These are phyloP conservation scores for Hyposmocoma kahamanoa DNA, from an alignment of 1,140 invertebrate species.

Conservation along the genomic window DNA sequence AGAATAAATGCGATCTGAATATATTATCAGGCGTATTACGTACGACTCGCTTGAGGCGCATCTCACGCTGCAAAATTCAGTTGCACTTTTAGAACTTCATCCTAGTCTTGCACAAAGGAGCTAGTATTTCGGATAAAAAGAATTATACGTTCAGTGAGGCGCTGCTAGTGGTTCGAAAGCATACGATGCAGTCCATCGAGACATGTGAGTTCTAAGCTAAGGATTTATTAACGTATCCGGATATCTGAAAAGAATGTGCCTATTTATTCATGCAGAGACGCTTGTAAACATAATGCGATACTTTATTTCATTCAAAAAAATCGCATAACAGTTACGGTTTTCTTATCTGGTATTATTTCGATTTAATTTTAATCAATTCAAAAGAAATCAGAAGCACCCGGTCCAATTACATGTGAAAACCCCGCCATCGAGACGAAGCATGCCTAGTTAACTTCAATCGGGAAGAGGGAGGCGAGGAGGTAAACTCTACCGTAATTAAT, in stretches of 20 bases:
- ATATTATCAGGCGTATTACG: constrained; percentile 64
- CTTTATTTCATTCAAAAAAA: too few species aligned
- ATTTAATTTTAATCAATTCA: too few species aligned
- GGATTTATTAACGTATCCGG: too few species aligned
- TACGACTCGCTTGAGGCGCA: constrained; percentile 52
- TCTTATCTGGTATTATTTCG: too few species aligned
- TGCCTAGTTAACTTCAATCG: constrained; percentile 44
- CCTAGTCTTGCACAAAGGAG: constrained; percentile 31
- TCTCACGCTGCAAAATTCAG: constrained; percentile 42
- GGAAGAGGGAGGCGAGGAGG: constrained; percentile 18
- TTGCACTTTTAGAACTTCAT: constrained; percentile 54
- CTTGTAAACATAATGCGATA: too few species aligned
- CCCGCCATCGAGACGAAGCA: constrained; percentile 23
- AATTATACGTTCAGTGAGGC: too few species aligned
- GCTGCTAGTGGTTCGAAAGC: too few species aligned
- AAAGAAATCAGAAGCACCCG: background rate
- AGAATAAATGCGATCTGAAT: constrained; percentile 64
- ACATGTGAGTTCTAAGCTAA: too few species aligned
- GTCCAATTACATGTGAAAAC: constrained; percentile 33
- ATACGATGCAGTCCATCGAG: too few species aligned
- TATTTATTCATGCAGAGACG: too few species aligned
- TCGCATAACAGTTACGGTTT: too few species aligned
- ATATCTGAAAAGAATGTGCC: too few species aligned
- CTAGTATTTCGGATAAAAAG: constrained; percentile 10
- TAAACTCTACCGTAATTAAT: constrained; percentile 36